Evolutionary conservation across 2,797 vertebrate species (phyloP).

Genomic region (Rhynchotus rufescens): DNA sequence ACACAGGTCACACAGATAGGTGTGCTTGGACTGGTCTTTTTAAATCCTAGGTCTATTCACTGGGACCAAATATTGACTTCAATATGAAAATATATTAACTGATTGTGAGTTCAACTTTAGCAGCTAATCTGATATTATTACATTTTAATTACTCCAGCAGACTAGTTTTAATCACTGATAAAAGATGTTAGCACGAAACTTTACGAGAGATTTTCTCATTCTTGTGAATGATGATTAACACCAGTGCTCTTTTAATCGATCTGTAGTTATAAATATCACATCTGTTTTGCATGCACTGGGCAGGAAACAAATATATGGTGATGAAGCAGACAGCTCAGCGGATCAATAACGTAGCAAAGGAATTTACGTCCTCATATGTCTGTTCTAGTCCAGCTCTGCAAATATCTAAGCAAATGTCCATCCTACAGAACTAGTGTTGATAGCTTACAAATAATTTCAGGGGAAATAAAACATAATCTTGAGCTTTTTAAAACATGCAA

Average conservation of each 20-base stretch:
- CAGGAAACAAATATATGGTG: background rate
- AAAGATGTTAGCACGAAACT: background rate
- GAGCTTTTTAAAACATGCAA: slow-evolving; percentile 1
- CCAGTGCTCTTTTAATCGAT: background rate
- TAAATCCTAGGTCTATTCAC: background rate
- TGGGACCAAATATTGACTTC: background rate
- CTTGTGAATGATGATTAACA: background rate
- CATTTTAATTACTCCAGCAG: background rate
- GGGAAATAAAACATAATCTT: background rate
- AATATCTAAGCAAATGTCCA: background rate
- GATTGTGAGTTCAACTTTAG: background rate
- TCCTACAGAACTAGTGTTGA: background rate
- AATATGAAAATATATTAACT: background rate
- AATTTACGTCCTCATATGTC: background rate
- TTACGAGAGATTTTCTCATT: background rate
- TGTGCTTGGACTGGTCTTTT: background rate
- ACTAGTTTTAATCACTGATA: background rate
- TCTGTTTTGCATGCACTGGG: background rate
- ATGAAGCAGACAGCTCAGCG: background rate
- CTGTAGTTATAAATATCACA: background rate
- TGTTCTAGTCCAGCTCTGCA: background rate
- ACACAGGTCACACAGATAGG: background rate
- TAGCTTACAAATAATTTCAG: background rate
- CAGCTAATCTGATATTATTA: background rate
- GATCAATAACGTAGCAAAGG: background rate